A percentile compares a stretch with the other conserved stretches of the same genome.
Conservation (phyloP, 2,797 vertebrate genomes). For the Nothura maculosa region DNA sequence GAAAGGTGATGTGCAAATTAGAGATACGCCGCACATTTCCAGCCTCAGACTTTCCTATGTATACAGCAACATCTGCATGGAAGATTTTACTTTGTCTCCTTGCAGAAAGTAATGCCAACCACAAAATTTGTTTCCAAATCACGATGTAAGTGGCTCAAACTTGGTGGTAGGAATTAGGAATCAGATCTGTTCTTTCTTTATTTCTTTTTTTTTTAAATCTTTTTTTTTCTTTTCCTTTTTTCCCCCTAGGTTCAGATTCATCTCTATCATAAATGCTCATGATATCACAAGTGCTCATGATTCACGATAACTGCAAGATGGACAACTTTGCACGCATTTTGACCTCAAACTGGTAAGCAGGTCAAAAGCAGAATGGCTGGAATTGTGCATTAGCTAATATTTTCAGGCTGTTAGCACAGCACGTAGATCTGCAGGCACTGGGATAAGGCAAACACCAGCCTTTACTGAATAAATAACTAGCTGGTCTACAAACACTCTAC, state of each 20-base stretch:
- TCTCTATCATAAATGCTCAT: neutral
- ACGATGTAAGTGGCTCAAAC: neutral
- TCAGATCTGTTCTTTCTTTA: rapidly evolving
- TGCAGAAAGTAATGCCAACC: neutral
- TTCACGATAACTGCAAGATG: neutral
- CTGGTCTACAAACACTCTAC: neutral
- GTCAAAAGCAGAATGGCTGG: neutral
- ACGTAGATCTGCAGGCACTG: rapidly evolving
- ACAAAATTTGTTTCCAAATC: neutral
- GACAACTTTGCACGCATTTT: neutral
- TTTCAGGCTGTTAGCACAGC: neutral
- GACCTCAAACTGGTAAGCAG: neutral
- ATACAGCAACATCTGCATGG: neutral
- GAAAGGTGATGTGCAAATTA: neutral
- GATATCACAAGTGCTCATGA: too few species aligned
- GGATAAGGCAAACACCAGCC: neutral
- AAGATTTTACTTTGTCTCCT: neutral
- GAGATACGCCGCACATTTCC: neutral
- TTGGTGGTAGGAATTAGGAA: neutral
- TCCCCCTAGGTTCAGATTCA: neutral
- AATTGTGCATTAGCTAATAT: neutral
- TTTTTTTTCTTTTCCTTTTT: rapidly evolving
- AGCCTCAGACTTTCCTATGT: neutral
- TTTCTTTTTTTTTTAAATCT: too few species aligned
- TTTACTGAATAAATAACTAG: neutral